These are phyloP conservation scores for Leptinotarsa peninsularis DNA, from an alignment of 2,888 invertebrate species.

Conservation along the genomic window DNA sequence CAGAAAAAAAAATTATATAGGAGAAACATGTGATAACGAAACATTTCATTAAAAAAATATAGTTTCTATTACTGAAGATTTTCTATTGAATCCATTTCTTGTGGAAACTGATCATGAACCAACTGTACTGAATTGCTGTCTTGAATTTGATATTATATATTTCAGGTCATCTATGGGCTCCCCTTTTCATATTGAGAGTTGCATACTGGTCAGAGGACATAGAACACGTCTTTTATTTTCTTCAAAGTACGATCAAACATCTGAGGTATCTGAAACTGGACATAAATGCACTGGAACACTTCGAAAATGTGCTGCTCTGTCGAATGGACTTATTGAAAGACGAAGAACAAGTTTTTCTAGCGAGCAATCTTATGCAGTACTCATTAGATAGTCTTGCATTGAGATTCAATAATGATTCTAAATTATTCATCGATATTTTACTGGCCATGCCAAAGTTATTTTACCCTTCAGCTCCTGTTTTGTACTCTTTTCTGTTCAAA, in stretches of 20 bases:
- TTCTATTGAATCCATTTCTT: no score
- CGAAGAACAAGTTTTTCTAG: conserved; percentile 51
- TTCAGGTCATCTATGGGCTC: conserved; percentile 69
- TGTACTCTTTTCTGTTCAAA: conserved; percentile 61
- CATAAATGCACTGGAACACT: conserved; percentile 53
- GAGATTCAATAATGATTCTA: conserved; percentile 49
- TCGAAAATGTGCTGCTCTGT: conserved; percentile 62
- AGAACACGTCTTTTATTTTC: conserved; percentile 59
- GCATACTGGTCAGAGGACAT: conserved; percentile 71
- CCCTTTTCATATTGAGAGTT: conserved; percentile 71
- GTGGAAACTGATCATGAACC: no score
- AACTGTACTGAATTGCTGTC: no score
- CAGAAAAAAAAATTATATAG: no score
- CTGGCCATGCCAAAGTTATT: conserved; percentile 58
- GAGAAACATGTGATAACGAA: no score
- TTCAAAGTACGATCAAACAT: conserved; percentile 50
- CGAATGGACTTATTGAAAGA: conserved; percentile 59
- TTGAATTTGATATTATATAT: not conserved
- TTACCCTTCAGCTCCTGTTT: conserved; percentile 53
- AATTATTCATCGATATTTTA: conserved; percentile 56
- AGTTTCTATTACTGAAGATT: no score
- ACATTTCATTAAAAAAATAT: no score
- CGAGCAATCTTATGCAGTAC: conserved; percentile 47
- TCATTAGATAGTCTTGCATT: conserved; percentile 51
- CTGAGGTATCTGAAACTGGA: conserved; percentile 55